Base-by-base conservation (phyloP, 2,888 invertebrate genomes). In the Brenthis daphne region DNA sequence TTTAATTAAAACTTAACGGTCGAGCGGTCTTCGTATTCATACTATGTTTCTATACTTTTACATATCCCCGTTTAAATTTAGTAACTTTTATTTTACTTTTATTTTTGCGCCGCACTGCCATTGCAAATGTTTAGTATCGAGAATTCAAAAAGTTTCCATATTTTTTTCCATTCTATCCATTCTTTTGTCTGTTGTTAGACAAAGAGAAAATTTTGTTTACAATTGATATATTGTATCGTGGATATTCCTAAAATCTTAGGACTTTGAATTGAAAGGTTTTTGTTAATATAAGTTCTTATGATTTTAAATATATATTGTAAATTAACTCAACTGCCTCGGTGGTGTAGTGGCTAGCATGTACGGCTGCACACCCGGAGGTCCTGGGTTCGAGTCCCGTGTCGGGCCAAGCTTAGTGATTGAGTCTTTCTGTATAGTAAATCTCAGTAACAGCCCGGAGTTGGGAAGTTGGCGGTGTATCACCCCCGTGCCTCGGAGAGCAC, bases 141-240 rank as follows among this genome's bases (percentile, higher is more conserved):
- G 20, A 63, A 24, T 50, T 37, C 37, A n/a, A 53, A 63, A 63
- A 53, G 37, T 63, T 53, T 48, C 12, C 11, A 51, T 13, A 6
- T 33, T 60, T 53, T 63, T 53, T 63, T 63, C 29, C 12, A 37
- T 63, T 37, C 37, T 6, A 8, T 53, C 51, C 53, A 53, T 63
- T 33, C 53, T 63, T 63, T 61, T 61, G 61, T 53, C 11, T 63
- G n/a, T 37, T 43, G 50, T 37, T 53, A 43, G 6, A 61, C 51
- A 61, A 61, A 61, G 50, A 61, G 51, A 16, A 51, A 51, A 61
- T 37, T 33, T 51, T 33, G 12, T 61, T 53, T 61, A 13, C 51
- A 29, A 37, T n/a, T 13, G 14, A 53, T 51, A 2, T 16, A 14
- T 51, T 51, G 13, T 51, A 16, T 53, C 37, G 14, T 43, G 16